Percentiles rank a stretch among this genome's conserved stretches.
These are phyloP conservation scores for Eilema sororculum DNA, from an alignment of 2,888 invertebrate genomes.

Conservation along the genomic window DNA sequence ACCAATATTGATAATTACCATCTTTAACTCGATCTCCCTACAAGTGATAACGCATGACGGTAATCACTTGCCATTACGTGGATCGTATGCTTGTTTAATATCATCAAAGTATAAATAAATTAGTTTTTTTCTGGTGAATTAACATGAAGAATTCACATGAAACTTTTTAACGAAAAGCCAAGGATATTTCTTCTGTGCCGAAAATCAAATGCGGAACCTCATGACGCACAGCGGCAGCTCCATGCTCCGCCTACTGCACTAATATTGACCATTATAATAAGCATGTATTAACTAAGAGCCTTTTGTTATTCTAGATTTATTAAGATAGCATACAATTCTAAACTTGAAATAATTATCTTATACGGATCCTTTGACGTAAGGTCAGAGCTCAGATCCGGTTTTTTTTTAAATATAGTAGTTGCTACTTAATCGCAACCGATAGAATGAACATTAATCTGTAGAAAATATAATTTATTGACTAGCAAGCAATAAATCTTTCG, in stretches of 20 bases:
- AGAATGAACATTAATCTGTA: conserved; percentile 51
- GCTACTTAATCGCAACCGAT: conserved; percentile 53
- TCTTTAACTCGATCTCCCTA: no score
- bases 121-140: neutral
- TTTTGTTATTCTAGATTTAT: conserved; percentile 27
- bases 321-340: conserved; percentile 24
- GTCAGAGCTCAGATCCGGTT: conserved; percentile 43
- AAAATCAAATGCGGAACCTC: neutral
- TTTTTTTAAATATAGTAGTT: conserved; percentile 45
- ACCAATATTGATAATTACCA: no score
- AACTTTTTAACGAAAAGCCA: neutral
- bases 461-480: conserved; percentile 53
- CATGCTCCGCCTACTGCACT: neutral
- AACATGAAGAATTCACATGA: neutral
- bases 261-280: neutral
- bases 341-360: conserved; percentile 32
- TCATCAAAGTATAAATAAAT: neutral
- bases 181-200: neutral
- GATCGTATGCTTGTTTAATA: neutral
- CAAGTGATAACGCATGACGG: neutral
- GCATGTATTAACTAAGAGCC: conserved; percentile 13
- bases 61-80: neutral
- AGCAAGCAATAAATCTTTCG: conserved; percentile 46
- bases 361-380: conserved; percentile 46
- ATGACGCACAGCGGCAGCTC: neutral